Percentiles rank a stretch among this genome's conserved stretches.
Conservation (phyloP, 2,113 vertebrate species). For the Proterorhinus semilunaris region DNA sequence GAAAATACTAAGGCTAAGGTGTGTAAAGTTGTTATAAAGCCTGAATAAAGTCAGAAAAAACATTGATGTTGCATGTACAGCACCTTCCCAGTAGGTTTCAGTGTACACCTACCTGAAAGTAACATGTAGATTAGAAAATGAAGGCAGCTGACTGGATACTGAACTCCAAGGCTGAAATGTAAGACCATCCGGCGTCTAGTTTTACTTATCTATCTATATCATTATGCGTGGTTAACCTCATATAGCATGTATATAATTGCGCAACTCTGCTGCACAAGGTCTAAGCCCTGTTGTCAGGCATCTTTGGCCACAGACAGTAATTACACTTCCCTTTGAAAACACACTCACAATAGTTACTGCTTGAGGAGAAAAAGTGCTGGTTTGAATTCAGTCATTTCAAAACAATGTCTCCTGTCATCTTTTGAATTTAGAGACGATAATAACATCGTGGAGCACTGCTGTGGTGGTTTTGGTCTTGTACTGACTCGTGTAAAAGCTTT, state of each 20-base stretch:
- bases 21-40: too few relatives aligned
- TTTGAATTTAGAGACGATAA: conserved; percentile 56
- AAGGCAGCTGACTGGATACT: too few relatives aligned
- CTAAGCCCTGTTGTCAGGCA: conserved; percentile 36
- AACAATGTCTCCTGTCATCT: conserved; percentile 30
- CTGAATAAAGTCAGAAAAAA: too few relatives aligned
- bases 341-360: conserved; percentile 44
- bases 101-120: too few relatives aligned
- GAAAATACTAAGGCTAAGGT: too few relatives aligned
- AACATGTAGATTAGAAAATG: too few relatives aligned
- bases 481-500: conserved; percentile 24
- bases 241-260: not conserved
- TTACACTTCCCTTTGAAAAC: conserved; percentile 53
- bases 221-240: not conserved
- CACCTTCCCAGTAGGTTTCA: too few relatives aligned
- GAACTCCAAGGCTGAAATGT: too few relatives aligned
- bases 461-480: conserved; percentile 20
- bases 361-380: conserved; percentile 44
- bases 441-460: conserved; percentile 29
- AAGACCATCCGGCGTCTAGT: not conserved
- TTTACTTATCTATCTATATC: not conserved
- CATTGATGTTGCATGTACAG: too few relatives aligned
- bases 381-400: conserved; percentile 39
- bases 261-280: not conserved
- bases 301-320: conserved; percentile 54